Percentiles rank a stretch among this genome's conserved stretches.
Conservation (phyloP, 2,113 vertebrate genomes). For the Holacanthus passer region DNA sequence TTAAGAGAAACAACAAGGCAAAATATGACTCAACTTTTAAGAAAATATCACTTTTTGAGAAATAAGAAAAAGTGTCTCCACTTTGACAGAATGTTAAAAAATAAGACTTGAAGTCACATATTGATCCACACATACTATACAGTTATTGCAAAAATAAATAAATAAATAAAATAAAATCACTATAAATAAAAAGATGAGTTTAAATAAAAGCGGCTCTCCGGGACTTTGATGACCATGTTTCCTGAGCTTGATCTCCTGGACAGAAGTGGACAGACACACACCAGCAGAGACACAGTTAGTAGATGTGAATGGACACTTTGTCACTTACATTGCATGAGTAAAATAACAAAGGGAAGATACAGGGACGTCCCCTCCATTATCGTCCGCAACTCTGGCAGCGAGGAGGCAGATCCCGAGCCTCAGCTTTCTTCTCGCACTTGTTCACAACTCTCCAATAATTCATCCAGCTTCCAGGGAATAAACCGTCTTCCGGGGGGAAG, state of each 20-base stretch:
- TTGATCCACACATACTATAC: neutral
- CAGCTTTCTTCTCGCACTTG: constrained; percentile 73
- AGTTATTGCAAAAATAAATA: neutral
- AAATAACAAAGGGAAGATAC: constrained; percentile 65
- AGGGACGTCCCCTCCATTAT: constrained; percentile 77
- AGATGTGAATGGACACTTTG: too few relatives aligned
- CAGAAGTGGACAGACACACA: neutral
- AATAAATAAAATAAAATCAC: neutral
- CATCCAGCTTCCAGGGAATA: constrained; percentile 71
- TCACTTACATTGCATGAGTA: constrained; percentile 80
- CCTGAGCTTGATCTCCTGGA: neutral
- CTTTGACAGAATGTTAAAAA: too few relatives aligned
- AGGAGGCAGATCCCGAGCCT: constrained; percentile 61
- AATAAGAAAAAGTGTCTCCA: neutral
- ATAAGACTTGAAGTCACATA: neutral
- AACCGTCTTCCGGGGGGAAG: constrained; percentile 32
- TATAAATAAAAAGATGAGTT: neutral
- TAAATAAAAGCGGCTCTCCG: neutral
- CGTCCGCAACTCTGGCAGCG: constrained; percentile 60
- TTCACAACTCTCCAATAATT: constrained; percentile 78
- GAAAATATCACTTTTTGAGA: neutral
- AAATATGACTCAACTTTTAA: neutral
- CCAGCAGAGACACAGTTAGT: neutral
- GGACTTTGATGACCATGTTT: neutral
- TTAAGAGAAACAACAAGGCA: neutral